Conservation (phyloP, 2,888 invertebrate species). For the Thecophora atra region DNA sequence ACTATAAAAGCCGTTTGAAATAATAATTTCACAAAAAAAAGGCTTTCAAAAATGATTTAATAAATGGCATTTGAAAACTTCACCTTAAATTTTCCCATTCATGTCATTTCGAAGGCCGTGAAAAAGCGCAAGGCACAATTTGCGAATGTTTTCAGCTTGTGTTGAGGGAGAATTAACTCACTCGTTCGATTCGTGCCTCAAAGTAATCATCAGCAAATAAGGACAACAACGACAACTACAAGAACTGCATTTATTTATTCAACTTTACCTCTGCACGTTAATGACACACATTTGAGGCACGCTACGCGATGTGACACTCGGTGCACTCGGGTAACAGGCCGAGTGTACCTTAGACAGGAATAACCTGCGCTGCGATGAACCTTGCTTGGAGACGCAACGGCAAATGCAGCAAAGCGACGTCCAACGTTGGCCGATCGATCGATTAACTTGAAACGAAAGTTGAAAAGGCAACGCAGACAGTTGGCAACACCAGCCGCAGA, state of each 20-base stretch:
- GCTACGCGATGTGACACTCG: neutral
- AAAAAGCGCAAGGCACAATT: neutral
- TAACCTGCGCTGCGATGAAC: neutral
- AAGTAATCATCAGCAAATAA: neutral
- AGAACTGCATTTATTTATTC: neutral
- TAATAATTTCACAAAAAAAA: no score
- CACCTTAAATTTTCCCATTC: no score
- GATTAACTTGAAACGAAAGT: constrained; percentile 34
- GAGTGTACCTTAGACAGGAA: neutral
- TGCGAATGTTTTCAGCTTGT: neutral
- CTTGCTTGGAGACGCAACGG: neutral
- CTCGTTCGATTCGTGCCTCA: neutral
- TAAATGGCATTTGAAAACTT: no score
- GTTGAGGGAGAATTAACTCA: neutral
- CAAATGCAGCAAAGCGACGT: neutral
- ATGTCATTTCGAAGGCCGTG: no score
- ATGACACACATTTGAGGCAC: constrained; percentile 8
- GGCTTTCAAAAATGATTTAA: no score
- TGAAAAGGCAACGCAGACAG: constrained; percentile 1
- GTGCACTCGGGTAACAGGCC: neutral
- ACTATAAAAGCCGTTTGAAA: no score
- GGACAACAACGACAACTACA: no score
- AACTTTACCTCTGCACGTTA: neutral
- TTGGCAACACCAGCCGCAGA: neutral
- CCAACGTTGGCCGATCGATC: constrained; percentile 6